phyloP scores from a whole-genome alignment of 2,797 vertebrate genomes.

The Liasis olivaceus region DNA sequence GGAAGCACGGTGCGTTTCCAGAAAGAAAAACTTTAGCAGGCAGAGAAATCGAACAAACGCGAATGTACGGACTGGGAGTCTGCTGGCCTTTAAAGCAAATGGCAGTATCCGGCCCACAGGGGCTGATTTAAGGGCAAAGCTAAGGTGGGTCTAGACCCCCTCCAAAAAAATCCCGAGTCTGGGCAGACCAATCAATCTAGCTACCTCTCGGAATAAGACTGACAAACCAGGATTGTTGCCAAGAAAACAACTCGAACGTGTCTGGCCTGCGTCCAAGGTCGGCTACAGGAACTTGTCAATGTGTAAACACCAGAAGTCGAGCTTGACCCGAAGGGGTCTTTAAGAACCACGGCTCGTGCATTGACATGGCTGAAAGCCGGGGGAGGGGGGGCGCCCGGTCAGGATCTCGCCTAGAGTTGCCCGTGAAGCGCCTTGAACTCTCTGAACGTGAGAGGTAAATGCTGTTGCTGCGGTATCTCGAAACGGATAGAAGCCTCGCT shows the following conservation, averaged over 20 bases:
- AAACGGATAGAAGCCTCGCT: background rate
- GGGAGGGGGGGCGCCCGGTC: accelerated
- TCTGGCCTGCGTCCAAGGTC: background rate
- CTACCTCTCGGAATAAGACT: background rate
- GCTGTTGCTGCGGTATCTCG: background rate
- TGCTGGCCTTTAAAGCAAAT: background rate
- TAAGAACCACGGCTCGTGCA: background rate
- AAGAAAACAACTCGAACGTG: background rate
- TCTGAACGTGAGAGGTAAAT: background rate
- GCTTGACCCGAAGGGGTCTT: background rate
- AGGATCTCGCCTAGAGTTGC: background rate
- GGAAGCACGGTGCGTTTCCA: background rate
- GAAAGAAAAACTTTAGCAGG: background rate
- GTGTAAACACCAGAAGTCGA: background rate
- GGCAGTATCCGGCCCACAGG: background rate
- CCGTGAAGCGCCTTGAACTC: background rate
- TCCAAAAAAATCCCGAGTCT: too few relatives aligned
- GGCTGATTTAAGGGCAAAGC: background rate
- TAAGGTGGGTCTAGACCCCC: background rate
- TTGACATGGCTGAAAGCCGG: background rate
- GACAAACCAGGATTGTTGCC: background rate
- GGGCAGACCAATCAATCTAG: background rate
- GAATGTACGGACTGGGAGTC: background rate
- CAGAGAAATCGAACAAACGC: background rate
- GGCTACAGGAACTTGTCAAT: background rate